Conservation (phyloP, 2,113 vertebrate genomes). For the Ciconia stormi region DNA sequence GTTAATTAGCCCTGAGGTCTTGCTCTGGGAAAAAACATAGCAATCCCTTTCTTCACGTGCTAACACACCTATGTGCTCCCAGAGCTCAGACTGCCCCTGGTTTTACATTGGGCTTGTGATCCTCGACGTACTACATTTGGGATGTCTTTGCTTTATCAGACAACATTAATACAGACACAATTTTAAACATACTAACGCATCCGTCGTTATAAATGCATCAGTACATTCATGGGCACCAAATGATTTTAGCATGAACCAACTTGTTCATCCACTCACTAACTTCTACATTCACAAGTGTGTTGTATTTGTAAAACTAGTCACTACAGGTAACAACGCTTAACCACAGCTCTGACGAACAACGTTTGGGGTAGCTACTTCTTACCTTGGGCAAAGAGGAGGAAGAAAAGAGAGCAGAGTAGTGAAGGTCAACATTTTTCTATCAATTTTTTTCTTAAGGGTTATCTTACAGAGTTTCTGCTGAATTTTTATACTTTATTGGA, state of each 20-base stretch:
- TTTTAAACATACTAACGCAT: not conserved
- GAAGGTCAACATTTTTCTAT: not conserved
- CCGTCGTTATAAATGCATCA: not conserved
- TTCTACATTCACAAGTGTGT: not conserved
- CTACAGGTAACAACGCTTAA: not conserved
- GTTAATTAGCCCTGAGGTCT: not conserved
- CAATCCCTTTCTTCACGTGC: too few species aligned
- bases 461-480: not conserved
- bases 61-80: not conserved
- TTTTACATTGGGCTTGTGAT: not conserved
- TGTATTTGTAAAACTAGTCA: not conserved
- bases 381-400: not conserved
- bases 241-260: not conserved
- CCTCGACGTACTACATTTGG: accelerated
- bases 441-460: not conserved
- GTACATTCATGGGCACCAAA: not conserved
- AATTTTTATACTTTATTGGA: not conserved
- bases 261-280: not conserved
- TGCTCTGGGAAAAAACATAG: not conserved
- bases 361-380: not conserved
- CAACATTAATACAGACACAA: not conserved
- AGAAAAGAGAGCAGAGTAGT: not conserved
- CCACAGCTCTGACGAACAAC: not conserved
- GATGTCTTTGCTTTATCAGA: not conserved
- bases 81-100: not conserved